A percentile compares a stretch with the other conserved stretches of the same genome.
Conservation (phyloP, 2,113 vertebrate species). For the Ailuropoda melanoleuca region DNA sequence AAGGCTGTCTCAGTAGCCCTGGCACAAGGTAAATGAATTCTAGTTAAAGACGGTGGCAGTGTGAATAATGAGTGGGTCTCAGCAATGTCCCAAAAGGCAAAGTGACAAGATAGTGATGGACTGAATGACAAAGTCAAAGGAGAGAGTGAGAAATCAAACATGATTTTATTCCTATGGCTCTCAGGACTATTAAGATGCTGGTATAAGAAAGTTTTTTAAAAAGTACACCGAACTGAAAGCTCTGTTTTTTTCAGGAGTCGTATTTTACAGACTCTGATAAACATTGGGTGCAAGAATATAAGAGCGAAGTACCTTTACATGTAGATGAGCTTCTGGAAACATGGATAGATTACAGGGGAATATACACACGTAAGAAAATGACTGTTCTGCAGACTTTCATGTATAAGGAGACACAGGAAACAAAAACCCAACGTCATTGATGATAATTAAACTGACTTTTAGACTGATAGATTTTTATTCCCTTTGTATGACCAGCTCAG, state of each 20-base stretch:
- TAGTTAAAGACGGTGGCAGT: constrained; percentile 43
- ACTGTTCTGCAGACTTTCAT: neutral
- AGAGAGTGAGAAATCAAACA: constrained; percentile 41
- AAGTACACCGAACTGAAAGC: neutral
- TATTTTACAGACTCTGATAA: neutral
- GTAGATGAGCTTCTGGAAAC: neutral
- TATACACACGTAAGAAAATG: neutral
- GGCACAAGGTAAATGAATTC: constrained; percentile 44
- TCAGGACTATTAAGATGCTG: neutral
- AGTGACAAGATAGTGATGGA: constrained; percentile 38
- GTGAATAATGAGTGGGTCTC: constrained; percentile 52
- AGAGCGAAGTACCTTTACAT: neutral
- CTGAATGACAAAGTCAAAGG: constrained; percentile 38
- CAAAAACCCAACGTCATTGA: neutral
- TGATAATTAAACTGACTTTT: neutral
- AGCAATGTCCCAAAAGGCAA: constrained; percentile 31
- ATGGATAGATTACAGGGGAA: neutral
- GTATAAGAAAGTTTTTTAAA: neutral
- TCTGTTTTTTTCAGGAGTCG: neutral
- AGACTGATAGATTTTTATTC: neutral
- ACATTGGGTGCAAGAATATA: neutral
- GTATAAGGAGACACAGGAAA: neutral
- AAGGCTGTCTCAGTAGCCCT: constrained; percentile 11
- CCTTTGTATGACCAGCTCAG: neutral
- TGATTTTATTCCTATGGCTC: neutral